These are phyloP conservation scores for Thryonomys swinderianus DNA, from an alignment of 2,113 vertebrate genomes.

Conservation along the genomic window DNA sequence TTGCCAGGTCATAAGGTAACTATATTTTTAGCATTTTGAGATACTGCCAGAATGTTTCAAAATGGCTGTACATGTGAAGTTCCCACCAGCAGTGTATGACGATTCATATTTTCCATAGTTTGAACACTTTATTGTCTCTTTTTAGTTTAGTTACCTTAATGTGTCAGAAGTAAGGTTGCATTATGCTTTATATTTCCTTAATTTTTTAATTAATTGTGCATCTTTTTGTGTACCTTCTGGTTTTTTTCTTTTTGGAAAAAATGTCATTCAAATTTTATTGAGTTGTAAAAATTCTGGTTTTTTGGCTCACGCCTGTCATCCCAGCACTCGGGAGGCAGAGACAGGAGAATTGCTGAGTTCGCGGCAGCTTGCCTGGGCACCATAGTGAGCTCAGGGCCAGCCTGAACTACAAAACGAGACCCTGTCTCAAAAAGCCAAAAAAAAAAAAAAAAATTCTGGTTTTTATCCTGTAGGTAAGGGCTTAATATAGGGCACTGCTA, in stretches of 20 bases:
- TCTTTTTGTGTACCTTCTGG: neutral
- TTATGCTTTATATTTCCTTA: neutral
- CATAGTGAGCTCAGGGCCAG: too few species aligned
- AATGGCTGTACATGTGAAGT: neutral
- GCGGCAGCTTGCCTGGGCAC: too few species aligned
- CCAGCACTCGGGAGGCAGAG: too few species aligned
- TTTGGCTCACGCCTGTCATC: too few species aligned
- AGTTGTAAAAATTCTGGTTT: neutral
- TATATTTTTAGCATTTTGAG: neutral
- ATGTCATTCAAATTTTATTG: neutral
- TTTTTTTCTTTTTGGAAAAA: neutral
- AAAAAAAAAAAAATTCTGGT: neutral
- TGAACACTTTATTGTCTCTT: neutral
- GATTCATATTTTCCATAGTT: neutral
- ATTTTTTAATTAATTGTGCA: neutral
- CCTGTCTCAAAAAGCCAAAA: too few species aligned
- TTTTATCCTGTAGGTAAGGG: neutral
- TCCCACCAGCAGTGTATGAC: neutral
- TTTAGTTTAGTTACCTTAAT: neutral
- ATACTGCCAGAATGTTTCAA: neutral
- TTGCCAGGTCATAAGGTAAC: neutral
- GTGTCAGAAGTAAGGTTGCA: neutral
- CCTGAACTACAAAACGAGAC: too few species aligned
- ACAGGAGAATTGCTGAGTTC: too few species aligned
- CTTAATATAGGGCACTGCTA: neutral